Conservation (phyloP, 2,113 vertebrate genomes). For the Poicephalus gulielmi region DNA sequence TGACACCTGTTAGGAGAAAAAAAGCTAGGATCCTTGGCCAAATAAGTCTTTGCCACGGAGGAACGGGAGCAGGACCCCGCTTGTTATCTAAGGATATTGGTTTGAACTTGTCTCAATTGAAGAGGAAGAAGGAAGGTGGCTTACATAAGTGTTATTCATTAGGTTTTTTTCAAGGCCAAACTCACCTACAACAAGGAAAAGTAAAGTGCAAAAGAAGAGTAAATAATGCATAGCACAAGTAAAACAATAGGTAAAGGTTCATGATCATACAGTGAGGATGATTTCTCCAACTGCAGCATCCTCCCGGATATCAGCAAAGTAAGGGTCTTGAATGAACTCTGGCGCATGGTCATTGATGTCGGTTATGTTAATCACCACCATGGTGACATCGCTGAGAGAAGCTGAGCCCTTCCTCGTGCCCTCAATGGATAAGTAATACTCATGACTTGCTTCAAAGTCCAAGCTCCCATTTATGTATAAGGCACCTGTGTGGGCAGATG, state of each 20-base stretch:
- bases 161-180: neutral
- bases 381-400: constrained; percentile 85
- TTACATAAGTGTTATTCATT: neutral
- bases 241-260: neutral
- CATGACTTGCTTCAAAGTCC: constrained; percentile 86
- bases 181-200: neutral
- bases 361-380: constrained; percentile 87
- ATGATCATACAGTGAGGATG: constrained; percentile 81
- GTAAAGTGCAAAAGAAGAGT: neutral
- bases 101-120: neutral
- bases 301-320: constrained; percentile 80
- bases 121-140: neutral
- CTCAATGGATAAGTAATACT: constrained; percentile 90
- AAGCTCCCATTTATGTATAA: constrained; percentile 81
- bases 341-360: constrained; percentile 92
- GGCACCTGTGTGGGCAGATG: constrained; percentile 58
- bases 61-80: neutral
- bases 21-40: neutral
- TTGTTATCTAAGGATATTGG: neutral
- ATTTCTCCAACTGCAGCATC: constrained; percentile 80
- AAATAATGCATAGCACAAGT: neutral
- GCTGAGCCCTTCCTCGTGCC: constrained; percentile 83
- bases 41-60: neutral
- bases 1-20: constrained; percentile 77
- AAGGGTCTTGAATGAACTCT: constrained; percentile 78